Percentiles rank a stretch among this genome's conserved stretches.
Evolutionary conservation across 1,140 invertebrate species (phyloP).

Genomic region (Chlorops oryzae): DNA sequence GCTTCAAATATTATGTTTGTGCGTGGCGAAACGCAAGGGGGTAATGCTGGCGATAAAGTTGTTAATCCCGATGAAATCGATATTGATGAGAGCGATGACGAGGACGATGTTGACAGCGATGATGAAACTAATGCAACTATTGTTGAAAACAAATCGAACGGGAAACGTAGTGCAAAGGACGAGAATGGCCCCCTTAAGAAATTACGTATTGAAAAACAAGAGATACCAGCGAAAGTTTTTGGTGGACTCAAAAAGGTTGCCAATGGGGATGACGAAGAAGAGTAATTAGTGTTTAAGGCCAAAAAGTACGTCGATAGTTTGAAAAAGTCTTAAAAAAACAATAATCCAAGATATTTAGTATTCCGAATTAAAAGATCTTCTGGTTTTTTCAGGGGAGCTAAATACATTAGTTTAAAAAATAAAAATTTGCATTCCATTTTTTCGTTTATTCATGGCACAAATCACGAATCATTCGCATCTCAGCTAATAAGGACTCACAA

Average conservation of each 20-base stretch:
- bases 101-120: constrained; percentile 63
- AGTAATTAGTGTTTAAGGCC: no score
- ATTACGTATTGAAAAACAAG: constrained; percentile 71
- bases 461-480: no score
- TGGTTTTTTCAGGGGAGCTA: no score
- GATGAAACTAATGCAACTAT: constrained; percentile 55
- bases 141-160: constrained; percentile 33
- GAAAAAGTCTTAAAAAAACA: no score
- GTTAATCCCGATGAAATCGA: constrained; percentile 93
- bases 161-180: constrained; percentile 53
- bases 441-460: no score
- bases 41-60: constrained; percentile 63
- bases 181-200: constrained; percentile 52
- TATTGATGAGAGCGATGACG: constrained; percentile 76
- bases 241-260: constrained; percentile 57
- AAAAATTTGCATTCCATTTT: no score
- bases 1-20: constrained; percentile 71
- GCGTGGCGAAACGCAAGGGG: constrained; percentile 76
- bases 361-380: no score
- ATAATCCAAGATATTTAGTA: no score
- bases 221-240: constrained; percentile 79
- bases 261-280: constrained; percentile 13
- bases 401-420: no score
- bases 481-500: no score
- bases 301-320: no score